phyloP scores from a whole-genome alignment of 2,797 vertebrate species.

The Rhincodon typus region DNA sequence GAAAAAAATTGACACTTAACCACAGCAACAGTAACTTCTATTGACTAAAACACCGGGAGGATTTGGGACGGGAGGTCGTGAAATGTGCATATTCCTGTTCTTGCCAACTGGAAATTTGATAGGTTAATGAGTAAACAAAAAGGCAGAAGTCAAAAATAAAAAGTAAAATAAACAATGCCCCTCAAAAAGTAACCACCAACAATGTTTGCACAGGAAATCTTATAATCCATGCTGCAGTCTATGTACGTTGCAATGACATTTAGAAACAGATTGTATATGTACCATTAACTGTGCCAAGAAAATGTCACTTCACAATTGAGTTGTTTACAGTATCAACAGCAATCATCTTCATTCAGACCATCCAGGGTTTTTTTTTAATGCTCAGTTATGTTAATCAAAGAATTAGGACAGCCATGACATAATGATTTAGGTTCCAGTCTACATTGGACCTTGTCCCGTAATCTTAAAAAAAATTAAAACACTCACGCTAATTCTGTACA shows the following conservation, averaged over 20 bases:
- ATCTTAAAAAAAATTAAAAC: constrained; percentile 34
- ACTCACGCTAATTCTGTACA: constrained; percentile 22
- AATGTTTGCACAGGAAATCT: background rate
- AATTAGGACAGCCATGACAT: constrained; percentile 32
- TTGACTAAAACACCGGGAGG: background rate
- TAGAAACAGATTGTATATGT: constrained; percentile 27
- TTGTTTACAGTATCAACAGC: background rate
- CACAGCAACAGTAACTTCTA: background rate
- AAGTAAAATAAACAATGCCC: background rate
- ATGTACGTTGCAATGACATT: background rate
- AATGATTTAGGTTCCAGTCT: constrained; percentile 32
- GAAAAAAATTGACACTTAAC: background rate
- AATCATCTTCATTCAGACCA: constrained; percentile 24
- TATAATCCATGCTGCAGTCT: background rate
- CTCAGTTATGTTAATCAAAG: constrained; percentile 27
- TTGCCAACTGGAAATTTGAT: background rate
- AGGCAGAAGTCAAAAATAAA: background rate
- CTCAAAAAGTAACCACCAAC: background rate
- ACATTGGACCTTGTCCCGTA: constrained; percentile 25
- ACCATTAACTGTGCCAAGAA: constrained; percentile 25
- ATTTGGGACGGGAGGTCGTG: background rate
- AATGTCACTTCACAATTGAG: constrained; percentile 28
- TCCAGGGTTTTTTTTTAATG: constrained; percentile 29
- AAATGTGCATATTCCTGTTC: background rate
- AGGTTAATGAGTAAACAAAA: too few species aligned